Evolutionary conservation across 2,113 vertebrate genomes (phyloP).

Genomic region (Plecturocebus donacophilus): DNA sequence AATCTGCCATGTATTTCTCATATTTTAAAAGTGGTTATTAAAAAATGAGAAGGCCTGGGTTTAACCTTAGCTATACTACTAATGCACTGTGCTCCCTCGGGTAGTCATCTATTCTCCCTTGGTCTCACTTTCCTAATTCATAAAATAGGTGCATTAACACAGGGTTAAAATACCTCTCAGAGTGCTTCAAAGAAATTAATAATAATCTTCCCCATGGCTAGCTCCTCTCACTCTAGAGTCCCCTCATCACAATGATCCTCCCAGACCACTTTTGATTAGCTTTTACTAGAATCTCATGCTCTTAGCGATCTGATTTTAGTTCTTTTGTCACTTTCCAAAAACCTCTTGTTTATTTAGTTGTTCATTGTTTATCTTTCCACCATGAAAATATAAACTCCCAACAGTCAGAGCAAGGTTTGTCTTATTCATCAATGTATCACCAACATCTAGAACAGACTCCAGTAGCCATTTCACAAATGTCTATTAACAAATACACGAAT

Average conservation of each 20-base stretch:
- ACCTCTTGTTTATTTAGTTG: not conserved
- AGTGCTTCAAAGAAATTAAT: not conserved
- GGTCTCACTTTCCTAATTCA: not conserved
- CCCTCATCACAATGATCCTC: not conserved
- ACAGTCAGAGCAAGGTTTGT: not conserved
- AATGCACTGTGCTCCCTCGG: not conserved
- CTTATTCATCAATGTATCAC: not conserved
- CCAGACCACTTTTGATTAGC: not conserved
- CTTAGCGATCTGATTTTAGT: not conserved
- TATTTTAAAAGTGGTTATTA: not conserved
- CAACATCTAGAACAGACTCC: not conserved
- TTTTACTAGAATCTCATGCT: not conserved
- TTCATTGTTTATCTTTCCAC: not conserved
- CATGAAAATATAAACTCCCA: not conserved
- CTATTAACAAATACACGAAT: not conserved
- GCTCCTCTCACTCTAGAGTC: not conserved
- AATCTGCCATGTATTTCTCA: not conserved
- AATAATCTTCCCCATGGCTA: not conserved
- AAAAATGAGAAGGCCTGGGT: not conserved
- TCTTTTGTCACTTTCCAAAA: not conserved
- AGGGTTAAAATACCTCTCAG: not conserved
- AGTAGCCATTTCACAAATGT: not conserved
- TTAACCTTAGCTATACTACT: not conserved
- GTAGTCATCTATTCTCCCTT: not conserved
- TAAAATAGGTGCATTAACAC: not conserved